Base-by-base conservation (phyloP, 2,888 invertebrate species). In the Drosophila merina region DNA sequence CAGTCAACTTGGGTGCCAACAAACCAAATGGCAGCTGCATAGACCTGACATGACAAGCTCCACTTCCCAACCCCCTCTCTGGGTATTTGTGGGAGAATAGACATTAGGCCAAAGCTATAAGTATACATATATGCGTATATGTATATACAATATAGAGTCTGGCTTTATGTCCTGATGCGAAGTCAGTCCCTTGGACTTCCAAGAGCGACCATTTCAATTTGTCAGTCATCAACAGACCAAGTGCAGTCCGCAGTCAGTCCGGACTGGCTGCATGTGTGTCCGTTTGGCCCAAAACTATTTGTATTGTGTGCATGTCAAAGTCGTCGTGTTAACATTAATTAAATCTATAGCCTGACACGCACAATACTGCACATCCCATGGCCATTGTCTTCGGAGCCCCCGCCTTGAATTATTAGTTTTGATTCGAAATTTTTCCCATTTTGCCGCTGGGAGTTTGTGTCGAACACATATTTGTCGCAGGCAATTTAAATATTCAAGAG, bases 251-350 rank as follows among this genome's bases (percentile, higher is more conserved):
- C 6, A 28, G 28, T 20, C 20, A 20, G 20, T 20, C 20, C 20
- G 20, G 20, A 20, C 20, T 20, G 20, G 20, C 20, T 20, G 20
- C 20, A 28, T 52, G 54, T 50, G 44, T 58, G 36, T 55, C 36
- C 40, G 33, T 51, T 10, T 48, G 50, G 25, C 54, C 42, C 45
- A 64, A 45, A 69, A 69, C 67, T 77, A 72, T 77, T 77, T 83
- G 80, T 72, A 79, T 85, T 85, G 79, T 81, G 71, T 74, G 86
- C 81, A 69, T 83, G 86, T 81, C 83, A 86, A 77, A 84, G 82
- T 81, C 83, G 70, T 83, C 86, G 85, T 86, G 83, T 86, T 86
- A 86, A 84, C 87, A 86, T 84, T 84, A 86, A 86, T 84, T 86
- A 84, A 84, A 84, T 84, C 85, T 74, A 84, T 77, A 69, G 77